phyloP scores from a whole-genome alignment of 2,797 vertebrate species.

The Leptatherina wallacei region DNA sequence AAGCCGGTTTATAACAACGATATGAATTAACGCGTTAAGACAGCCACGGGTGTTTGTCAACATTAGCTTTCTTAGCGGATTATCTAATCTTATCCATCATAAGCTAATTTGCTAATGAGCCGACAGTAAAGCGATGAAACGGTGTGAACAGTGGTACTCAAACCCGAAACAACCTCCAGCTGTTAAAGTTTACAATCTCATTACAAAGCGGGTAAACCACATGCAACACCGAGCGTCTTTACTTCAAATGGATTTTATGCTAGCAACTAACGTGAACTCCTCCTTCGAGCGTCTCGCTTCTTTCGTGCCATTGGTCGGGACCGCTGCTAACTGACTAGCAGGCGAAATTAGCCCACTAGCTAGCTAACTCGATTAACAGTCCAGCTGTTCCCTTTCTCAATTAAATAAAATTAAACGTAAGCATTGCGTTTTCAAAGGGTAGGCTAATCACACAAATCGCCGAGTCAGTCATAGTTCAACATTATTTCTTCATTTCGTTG shows the following conservation, averaged over 20 bases:
- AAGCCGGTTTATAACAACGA: neutral
- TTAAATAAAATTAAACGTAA: neutral
- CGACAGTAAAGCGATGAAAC: neutral
- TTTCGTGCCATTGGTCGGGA: slow-evolving; percentile 54
- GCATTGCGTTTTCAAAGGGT: fast-evolving
- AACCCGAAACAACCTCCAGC: neutral
- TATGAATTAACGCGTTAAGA: slow-evolving; percentile 16
- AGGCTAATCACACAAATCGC: neutral
- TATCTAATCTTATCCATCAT: slow-evolving; percentile 32
- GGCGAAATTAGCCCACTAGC: slow-evolving; percentile 80
- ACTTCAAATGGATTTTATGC: slow-evolving; percentile 18
- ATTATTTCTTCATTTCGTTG: slow-evolving; percentile 38
- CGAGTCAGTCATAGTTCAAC: neutral
- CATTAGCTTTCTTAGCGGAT: slow-evolving; percentile 60
- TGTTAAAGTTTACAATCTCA: neutral
- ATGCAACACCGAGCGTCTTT: neutral
- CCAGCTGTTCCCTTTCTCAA: neutral
- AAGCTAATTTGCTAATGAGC: slow-evolving; percentile 30
- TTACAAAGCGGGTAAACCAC: neutral
- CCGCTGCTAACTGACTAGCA: slow-evolving; percentile 67
- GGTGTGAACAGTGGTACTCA: neutral
- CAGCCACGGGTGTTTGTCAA: slow-evolving; percentile 57
- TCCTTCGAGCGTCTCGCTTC: slow-evolving; percentile 68
- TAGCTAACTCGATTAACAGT: slow-evolving; percentile 49
- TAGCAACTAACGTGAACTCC: slow-evolving; percentile 52